Evolutionary conservation across 2,888 invertebrate genomes (phyloP).

Genomic region (Lepidochrysops patricia): DNA sequence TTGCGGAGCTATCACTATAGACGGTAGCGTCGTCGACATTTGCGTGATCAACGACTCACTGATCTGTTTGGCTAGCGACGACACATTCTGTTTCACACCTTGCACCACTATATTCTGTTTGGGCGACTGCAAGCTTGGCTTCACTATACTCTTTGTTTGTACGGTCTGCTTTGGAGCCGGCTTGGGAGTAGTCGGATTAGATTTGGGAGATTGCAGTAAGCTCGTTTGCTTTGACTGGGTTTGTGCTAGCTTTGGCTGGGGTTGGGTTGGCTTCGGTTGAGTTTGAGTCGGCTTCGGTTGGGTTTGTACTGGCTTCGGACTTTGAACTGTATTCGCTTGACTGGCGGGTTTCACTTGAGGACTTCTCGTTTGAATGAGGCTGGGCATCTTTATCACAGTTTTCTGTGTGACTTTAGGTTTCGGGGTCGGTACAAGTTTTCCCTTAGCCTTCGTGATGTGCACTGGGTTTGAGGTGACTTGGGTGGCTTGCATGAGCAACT

Average conservation of each 20-base stretch:
- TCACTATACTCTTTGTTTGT: conserved; percentile 24
- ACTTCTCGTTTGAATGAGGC: conserved; percentile 29
- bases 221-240: conserved; percentile 19
- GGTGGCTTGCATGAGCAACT: conserved; percentile 56
- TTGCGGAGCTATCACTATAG: conserved; percentile 41
- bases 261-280: conserved; percentile 20
- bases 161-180: conserved; percentile 17
- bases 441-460: conserved; percentile 32
- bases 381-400: conserved; percentile 27
- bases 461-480: conserved; percentile 32
- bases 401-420: conserved; percentile 32
- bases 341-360: conserved; percentile 16
- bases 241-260: conserved; percentile 19
- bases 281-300: conserved; percentile 14
- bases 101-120: conserved; percentile 22
- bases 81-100: conserved; percentile 25
- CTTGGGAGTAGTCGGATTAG: conserved; percentile 19
- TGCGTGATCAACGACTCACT: conserved; percentile 21
- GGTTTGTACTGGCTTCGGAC: conserved; percentile 13
- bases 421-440: conserved; percentile 37
- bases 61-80: conserved; percentile 22
- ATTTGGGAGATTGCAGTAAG: conserved; percentile 16
- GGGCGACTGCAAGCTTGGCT: conserved; percentile 27
- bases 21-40: conserved; percentile 38
- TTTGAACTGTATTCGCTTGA: conserved; percentile 16